phyloP scores from a whole-genome alignment of 64 coral and sea anemone genomes.

The Pocillopora damicornis region DNA sequence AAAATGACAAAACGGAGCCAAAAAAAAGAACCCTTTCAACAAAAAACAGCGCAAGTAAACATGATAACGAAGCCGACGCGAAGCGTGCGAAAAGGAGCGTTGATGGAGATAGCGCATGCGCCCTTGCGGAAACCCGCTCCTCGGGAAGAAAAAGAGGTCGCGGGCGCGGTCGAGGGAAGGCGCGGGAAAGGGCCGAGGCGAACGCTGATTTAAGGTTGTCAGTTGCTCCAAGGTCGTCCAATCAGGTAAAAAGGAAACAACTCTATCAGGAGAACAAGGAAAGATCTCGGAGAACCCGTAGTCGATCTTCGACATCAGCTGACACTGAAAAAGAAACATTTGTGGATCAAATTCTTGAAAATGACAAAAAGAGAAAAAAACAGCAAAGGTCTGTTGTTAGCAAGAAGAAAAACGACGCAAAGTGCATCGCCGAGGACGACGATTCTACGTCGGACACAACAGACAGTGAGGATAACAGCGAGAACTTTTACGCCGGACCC shows the following conservation, averaged over 20 bases:
- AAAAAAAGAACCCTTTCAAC: not conserved
- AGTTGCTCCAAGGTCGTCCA: not conserved
- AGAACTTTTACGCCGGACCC: not conserved
- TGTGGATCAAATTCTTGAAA: not conserved
- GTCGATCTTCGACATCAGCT: not conserved
- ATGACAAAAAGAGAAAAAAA: not conserved
- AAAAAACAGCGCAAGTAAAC: not conserved
- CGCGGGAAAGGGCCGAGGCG: not conserved
- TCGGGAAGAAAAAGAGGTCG: not conserved
- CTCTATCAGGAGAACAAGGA: not conserved
- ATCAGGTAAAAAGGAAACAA: not conserved
- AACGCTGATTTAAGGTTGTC: not conserved
- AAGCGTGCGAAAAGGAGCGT: not conserved
- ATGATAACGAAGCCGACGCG: not conserved
- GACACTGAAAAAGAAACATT: not conserved
- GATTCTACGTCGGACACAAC: slow-evolving; percentile 3
- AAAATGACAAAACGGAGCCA: not conserved
- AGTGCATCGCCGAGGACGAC: not conserved
- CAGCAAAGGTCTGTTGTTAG: not conserved
- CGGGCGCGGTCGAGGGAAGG: not conserved
- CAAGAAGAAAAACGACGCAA: not conserved
- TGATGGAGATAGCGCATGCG: not conserved
- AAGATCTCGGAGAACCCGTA: not conserved
- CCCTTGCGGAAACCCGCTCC: not conserved
- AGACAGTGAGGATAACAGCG: not conserved